Evolutionary conservation across 2,113 vertebrate genomes (phyloP), one percentile per base, ranked within the genome.

Genomic region (Podarcis muralis): DNA sequence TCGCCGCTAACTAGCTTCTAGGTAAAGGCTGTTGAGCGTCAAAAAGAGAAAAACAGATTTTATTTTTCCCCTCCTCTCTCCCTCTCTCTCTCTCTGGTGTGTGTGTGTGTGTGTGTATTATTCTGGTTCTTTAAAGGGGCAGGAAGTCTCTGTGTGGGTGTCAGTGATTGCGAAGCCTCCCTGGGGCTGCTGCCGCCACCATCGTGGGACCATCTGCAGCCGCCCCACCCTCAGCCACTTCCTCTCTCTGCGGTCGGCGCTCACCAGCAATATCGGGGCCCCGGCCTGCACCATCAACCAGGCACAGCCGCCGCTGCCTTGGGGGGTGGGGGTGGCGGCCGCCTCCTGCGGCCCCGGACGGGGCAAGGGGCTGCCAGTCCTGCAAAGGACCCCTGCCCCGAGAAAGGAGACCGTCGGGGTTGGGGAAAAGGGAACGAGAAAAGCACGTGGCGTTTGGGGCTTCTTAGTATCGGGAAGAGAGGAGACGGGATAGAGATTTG

Each of bases 141-240:
- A 97, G 97, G 97, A 98, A 97, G 93, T 32, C 84, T 89, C 95
- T 94, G 96, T 97, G 97, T 97, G 97, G 97, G 97, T 97, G 97
- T 97, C 96, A 97, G 97, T 96, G 96, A 97, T 97, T 95, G 89
- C 94, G 88, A 95, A 11, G 48, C 48, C 48, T 48, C 48, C 48
- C 48, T 2, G 9, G 48, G 48, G 53, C 65, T 95, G 93, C 96
- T 95, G 96, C 59, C 18, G 1, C 59, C 13, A 62, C 18, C 94
- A 97, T 96, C 95, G 95, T 96, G 97, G 96, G 96, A 96, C 94
- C 91, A 90, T 88, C 81, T 91, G 91, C 95, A 89, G n/a, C 25
- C 85, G 96, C 97, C 97, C 97, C 98, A 97, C 98, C 98, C 98
- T 97, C 95, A 96, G 94, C 96, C 98, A 98, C 98, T 98, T 98